Evolutionary conservation across 2,888 invertebrate genomes (phyloP).

Genomic region (Drosophila aldrichi): DNA sequence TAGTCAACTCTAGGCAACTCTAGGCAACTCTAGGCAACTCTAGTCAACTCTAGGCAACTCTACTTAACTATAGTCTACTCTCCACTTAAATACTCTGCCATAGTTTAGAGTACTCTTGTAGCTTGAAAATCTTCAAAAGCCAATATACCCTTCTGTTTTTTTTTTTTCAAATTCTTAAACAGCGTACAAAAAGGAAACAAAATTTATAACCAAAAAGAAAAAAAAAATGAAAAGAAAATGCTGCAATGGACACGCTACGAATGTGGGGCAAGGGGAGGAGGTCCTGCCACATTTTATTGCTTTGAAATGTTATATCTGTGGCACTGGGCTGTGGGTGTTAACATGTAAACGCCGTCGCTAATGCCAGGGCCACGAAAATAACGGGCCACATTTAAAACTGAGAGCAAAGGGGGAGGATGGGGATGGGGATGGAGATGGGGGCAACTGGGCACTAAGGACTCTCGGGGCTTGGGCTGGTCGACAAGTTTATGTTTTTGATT

Average conservation of each 20-base stretch:
- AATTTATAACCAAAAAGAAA: constrained; percentile 22
- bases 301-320: constrained; percentile 69
- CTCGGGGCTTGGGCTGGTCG: constrained; percentile 28
- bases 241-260: constrained; percentile 49
- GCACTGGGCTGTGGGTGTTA: constrained; percentile 32
- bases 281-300: constrained; percentile 61
- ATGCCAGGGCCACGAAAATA: constrained; percentile 27
- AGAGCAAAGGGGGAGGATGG: constrained; percentile 18
- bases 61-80: no score
- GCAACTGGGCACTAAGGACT: constrained; percentile 3
- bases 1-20: no score
- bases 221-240: constrained; percentile 4
- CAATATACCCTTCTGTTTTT: not conserved
- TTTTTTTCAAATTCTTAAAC: not conserved
- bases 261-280: constrained; percentile 22
- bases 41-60: no score
- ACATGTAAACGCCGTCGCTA: constrained; percentile 57
- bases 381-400: constrained; percentile 39
- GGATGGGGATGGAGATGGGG: not conserved
- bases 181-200: constrained; percentile 5
- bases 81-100: no score
- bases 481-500: constrained; percentile 68
- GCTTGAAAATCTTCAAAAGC: not conserved
- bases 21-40: no score
- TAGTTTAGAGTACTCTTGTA: no score